These are phyloP conservation scores for Acronicta psi DNA, from an alignment of 2,888 invertebrate species.

Conservation along the genomic window DNA sequence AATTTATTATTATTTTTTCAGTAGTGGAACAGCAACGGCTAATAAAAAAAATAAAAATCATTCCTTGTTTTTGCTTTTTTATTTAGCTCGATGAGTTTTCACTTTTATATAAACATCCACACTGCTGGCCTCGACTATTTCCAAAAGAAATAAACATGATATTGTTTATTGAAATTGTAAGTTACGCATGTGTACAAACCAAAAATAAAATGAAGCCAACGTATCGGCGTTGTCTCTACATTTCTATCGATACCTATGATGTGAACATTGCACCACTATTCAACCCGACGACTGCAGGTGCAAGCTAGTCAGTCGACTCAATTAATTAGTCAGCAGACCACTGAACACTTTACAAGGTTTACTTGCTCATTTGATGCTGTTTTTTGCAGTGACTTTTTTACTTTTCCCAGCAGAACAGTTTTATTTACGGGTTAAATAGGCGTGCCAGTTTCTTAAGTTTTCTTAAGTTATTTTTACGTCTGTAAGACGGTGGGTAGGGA, in stretches of 20 bases:
- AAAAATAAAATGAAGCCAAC: too few relatives aligned
- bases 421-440: constrained; percentile 24
- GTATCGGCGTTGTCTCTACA: not conserved
- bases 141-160: too few relatives aligned
- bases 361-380: constrained; percentile 51
- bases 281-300: constrained; percentile 54
- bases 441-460: constrained; percentile 3
- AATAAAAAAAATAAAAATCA: too few relatives aligned
- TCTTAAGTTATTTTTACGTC: not conserved
- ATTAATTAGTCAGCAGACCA: constrained; percentile 65
- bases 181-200: too few relatives aligned
- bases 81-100: too few relatives aligned
- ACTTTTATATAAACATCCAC: too few relatives aligned
- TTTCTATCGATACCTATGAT: constrained; percentile 19
- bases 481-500: not conserved
- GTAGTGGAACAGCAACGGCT: too few relatives aligned
- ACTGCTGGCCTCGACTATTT: too few relatives aligned
- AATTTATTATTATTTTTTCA: too few relatives aligned
- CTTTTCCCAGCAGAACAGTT: not conserved
- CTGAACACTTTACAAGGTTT: constrained; percentile 55
- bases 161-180: too few relatives aligned
- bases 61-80: too few relatives aligned
- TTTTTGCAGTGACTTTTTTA: constrained; percentile 25
- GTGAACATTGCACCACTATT: constrained; percentile 51
- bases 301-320: constrained; percentile 61